Base-by-base conservation (phyloP, 2,113 vertebrate species). In the Brachyhypopomus gauderio region DNA sequence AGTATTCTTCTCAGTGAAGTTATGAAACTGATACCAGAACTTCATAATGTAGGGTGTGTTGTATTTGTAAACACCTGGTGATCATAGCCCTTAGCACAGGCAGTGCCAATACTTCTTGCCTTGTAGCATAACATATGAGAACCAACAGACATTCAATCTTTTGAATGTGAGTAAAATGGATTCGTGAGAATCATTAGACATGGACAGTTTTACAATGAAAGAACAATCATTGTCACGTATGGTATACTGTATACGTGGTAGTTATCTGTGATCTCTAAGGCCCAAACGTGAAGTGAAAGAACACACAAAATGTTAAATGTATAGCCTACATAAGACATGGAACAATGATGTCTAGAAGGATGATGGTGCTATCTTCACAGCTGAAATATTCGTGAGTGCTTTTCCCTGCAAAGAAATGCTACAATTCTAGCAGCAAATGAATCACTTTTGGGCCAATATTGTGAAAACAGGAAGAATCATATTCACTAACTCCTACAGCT, bases 21-120 rank as follows among this genome's bases (percentile, higher is more conserved):
- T 16, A n/a, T 30, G 41, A 9, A 52, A 14, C 48, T 22, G 69
- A 58, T 25, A 27, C 55, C n/a, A 12, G 17, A 36, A 25, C 63
- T 79, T 59, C 1, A 58, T 48, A 16, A 60, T 19, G 1, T 41
- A 52, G 8, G 12, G 12, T 52, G 11, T 52, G 9, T 41, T 41
- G 9, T 1, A 34, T 38, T 30, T 30, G 76, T 20, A 80, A 63
- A 85, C 34, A 83, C 80, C 27, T 88, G 25, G 34, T 79, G 85
- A 41, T 81, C 74, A 82, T 91, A 93, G 92, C 91, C 92, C 92
- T 93, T 93, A 86, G 82, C 74, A 86, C 84, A 91, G 87, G 84
- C 87, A 83, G 78, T 86, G 88, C 88, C 89, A 85, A 22, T 55
- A 81, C 58, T 25, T 86, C 86, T 89, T 77, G 86, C 88, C 87